Base-by-base conservation (phyloP, 2,797 vertebrate species). In the Glyptemys insculpta region DNA sequence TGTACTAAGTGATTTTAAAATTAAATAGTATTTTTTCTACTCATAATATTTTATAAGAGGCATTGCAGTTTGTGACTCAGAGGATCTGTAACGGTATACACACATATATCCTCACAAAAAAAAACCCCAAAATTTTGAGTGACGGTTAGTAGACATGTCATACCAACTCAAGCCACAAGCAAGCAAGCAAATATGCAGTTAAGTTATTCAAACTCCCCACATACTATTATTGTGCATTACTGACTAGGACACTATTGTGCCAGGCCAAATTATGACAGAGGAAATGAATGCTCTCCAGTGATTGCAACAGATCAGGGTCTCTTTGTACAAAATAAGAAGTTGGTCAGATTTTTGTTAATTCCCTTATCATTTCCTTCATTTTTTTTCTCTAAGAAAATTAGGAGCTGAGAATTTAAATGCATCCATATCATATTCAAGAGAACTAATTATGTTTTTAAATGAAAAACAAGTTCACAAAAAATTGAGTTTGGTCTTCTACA, bases 371-470 rank as follows among this genome's bases (percentile, higher is more conserved):
- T 8, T 83, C 57, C 92, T 84, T 50, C 12, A 23, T 56, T 85
- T 90, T 93, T 85, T 88, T 94, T 88, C 91, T 47, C 41, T 81
- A 93, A 80, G 14, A 0, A 91, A 83, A 1, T 65, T n/a, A 84
- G 86, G 54, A 86, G 37, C 54, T 83, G 37, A 52, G 79, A 92
- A 91, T 93, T 89, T 50, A 92, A 94, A 94, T 94, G 78, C 34
- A 81, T 65, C n/a, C 82, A 37, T 93, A 93, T 81, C 84, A 83
- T 88, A 91, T 53, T 56, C 31, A 65, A 94, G 65, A 79, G 94
- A 88, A 90, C 89, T 90, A 94, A n/a, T 81, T 50, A 93, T 94
- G 87, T 81, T 95, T 97, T 93, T 79, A 91, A 95, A 87, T 94
- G 92, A 96, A 91, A 23, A 95, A 83, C 44, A 94, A 95, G 29